phyloP scores from a whole-genome alignment of 2,113 vertebrate species.

The Phocoena phocoena region DNA sequence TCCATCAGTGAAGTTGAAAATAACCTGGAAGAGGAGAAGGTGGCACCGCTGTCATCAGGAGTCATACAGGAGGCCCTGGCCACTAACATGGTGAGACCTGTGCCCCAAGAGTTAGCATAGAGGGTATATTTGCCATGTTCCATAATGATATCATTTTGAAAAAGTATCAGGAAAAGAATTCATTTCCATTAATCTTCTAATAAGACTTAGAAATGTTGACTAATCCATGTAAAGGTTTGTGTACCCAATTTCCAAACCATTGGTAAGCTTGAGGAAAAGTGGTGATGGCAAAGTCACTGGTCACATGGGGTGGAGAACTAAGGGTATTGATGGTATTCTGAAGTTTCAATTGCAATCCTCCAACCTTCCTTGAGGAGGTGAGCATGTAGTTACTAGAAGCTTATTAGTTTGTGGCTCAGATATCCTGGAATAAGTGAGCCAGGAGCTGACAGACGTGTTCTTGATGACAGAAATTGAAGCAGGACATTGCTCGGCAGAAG shows the following conservation, averaged over 20 bases:
- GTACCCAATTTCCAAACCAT: not conserved
- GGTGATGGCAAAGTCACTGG: not conserved
- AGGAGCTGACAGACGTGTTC: slow-evolving; percentile 31
- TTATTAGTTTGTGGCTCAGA: not conserved
- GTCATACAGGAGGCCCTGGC: slow-evolving; percentile 93
- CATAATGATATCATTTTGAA: not conserved
- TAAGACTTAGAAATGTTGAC: not conserved
- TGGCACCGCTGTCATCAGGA: slow-evolving; percentile 83
- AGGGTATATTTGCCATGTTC: not conserved
- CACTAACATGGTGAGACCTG: slow-evolving; percentile 88
- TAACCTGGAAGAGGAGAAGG: slow-evolving; percentile 82
- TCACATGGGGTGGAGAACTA: not conserved
- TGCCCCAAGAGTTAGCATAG: not conserved
- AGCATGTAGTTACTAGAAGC: not conserved
- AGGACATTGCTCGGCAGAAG: slow-evolving; percentile 93
- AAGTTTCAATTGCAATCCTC: not conserved
- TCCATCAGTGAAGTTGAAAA: slow-evolving; percentile 90
- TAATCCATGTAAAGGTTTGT: not conserved
- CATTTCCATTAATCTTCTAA: not conserved
- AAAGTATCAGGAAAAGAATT: slow-evolving; percentile 2
- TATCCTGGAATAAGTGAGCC: slow-evolving; percentile 25
- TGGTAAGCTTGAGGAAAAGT: slow-evolving; percentile 26
- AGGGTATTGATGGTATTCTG: not conserved
- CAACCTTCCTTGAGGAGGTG: not conserved
- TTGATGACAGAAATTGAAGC: slow-evolving; percentile 91